These are phyloP conservation scores for Melanotaenia maccullochi DNA, from an alignment of 2,797 vertebrate species.

Conservation along the genomic window DNA sequence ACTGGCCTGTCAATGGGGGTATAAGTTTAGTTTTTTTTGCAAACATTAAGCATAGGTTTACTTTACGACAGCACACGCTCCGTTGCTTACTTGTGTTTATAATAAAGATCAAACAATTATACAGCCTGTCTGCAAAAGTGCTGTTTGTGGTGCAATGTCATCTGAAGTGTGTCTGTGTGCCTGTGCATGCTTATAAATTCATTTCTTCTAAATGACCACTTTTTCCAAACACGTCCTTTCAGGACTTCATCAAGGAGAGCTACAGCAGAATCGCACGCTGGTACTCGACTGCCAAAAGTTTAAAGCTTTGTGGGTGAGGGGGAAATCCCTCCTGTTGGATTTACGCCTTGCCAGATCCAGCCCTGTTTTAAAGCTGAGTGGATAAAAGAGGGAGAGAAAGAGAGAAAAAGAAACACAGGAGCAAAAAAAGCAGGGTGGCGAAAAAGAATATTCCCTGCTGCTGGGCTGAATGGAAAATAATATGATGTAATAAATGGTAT, in stretches of 20 bases:
- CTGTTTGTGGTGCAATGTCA: background rate
- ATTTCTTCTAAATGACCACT: constrained; percentile 36
- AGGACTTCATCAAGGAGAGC: constrained; percentile 56
- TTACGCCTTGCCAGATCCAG: constrained; percentile 58
- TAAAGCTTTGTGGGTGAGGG: constrained; percentile 64
- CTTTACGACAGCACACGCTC: background rate
- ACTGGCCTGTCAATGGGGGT: constrained; percentile 45
- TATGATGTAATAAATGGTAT: constrained; percentile 71
- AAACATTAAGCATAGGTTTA: background rate
- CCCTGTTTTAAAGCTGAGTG: constrained; percentile 62
- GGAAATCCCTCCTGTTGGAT: constrained; percentile 70
- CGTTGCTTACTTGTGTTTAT: background rate
- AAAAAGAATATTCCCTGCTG: constrained; percentile 65
- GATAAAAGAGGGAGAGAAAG: constrained; percentile 42
- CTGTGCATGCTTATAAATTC: constrained; percentile 18
- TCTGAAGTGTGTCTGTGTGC: constrained; percentile 2
- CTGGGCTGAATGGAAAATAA: constrained; percentile 74
- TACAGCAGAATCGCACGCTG: constrained; percentile 32
- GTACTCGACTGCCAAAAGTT: constrained; percentile 55
- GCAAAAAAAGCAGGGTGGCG: constrained; percentile 55
- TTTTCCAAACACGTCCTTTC: constrained; percentile 40
- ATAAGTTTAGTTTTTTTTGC: constrained; percentile 13
- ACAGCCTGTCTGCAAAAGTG: background rate
- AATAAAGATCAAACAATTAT: background rate
- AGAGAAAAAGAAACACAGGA: constrained; percentile 38